Evolutionary conservation across 2,888 invertebrate species (phyloP), one percentile per base, ranked within the genome.

Genomic region (Chrysomela aeneicollis): DNA sequence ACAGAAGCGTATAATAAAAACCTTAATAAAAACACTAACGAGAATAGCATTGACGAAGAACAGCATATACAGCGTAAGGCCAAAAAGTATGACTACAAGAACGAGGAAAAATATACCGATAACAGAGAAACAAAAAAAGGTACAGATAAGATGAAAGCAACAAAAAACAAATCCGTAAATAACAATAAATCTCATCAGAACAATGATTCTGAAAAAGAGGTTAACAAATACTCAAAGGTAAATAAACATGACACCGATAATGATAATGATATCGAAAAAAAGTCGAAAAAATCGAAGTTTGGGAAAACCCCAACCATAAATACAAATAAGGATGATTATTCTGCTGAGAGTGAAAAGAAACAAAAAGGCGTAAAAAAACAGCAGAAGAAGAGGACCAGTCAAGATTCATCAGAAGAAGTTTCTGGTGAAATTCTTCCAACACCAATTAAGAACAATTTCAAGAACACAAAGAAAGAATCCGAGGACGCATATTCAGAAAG

Each of bases 1-100:
- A 19, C 59, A 6, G 49, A 60, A 52, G 51, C 62, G 47, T 30
- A 61, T 49, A 57, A 46, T n/a, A 59, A 51, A 59, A 37, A 47
- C n/a, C 15, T 0, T 0, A 32, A 57, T 26, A 46, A 22, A 5
- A n/a, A 53, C 9, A 26, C 57, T 26, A 63, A 61, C 19, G 55
- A 64, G 10, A 47, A 57, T 15, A 30, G 55, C 17, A 57, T 26
- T 61, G 53, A 47, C 19, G 54, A 68, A 12, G 46, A 37, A 47
- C 19, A n/a, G n/a, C n/a, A 59, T 35, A 12, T 2, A 10, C 35
- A 35, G 17, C 58, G 19, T 26, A 59, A 21, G 35, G 18, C 26
- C 18, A 19, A 37, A 8, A 18, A 15, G 19, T 18, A 8, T 17
- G 6, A 26, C 26, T 26, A 26, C 26, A 26, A 6, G 26, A 5